Evolutionary conservation across 2,797 vertebrate species (phyloP), one percentile per base, ranked within the genome.

Genomic region (Thamnophis elegans): DNA sequence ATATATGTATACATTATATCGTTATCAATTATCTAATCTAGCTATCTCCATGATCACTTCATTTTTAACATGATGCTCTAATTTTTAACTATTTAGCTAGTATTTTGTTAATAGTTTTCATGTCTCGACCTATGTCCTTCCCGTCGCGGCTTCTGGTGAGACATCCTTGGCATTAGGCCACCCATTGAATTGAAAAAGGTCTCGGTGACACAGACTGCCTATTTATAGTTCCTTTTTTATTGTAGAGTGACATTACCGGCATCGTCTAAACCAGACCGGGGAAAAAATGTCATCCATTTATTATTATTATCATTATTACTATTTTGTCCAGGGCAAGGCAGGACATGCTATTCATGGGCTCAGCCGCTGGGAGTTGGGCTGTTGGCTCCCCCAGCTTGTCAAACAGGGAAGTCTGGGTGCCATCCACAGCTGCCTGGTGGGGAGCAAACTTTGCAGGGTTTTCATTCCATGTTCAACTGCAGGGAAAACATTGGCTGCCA

Each of bases 161-260:
- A 62, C 68, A 62, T 36, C 73, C 54, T 65, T 89, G 91, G 91
- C 91, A 55, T 58, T 47, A 20, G 22, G 12, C 58, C 68, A 25
- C 62, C 32, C 56, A 32, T 88, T 89, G 58, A 92, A 78, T 89
- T 28, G 62, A 28, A 36, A 32, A 28, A 51, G 25, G 51, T 16
- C 51, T 55, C 3, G 10, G 28, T 42, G 73, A 89, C 88, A 89
- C 73, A 56, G 8, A 1, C 4, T 1, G 47, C 56, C 86, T 92
- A 92, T 92, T 92, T 92, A 92, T 92, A 92, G 91, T 51, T 62
- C 22, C 51, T 58, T 51, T 86, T 89, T 85, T 7, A 36, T 25
- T 3, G 6, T 11, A 20, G 28, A 56, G 55, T 8, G 26, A 92
- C 47, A 56, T 62, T 5, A 32, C 0, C 13, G 28, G 6, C 47